phyloP scores from a whole-genome alignment of 2,113 vertebrate genomes.

The Amphilophus citrinellus region DNA sequence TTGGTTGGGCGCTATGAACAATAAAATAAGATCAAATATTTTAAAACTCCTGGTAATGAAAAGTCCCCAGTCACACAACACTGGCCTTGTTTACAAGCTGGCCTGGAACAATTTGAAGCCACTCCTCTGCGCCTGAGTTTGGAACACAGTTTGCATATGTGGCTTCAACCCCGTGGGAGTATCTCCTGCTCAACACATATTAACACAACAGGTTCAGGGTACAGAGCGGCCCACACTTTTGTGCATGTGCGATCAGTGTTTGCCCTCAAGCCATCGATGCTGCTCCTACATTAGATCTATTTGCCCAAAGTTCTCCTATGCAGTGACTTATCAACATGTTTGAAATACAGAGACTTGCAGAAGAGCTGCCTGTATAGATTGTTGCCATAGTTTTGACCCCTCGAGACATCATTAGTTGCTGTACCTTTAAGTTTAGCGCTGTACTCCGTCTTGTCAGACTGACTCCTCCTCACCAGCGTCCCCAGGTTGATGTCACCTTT shows the following conservation, averaged over 20 bases:
- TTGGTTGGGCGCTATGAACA: not conserved
- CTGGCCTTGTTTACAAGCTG: constrained; percentile 74
- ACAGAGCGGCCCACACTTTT: not conserved
- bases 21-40: not conserved
- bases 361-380: constrained; percentile 41
- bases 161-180: constrained; percentile 81
- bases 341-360: constrained; percentile 18
- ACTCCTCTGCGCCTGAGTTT: constrained; percentile 71
- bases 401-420: constrained; percentile 58
- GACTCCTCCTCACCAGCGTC: constrained; percentile 89
- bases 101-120: constrained; percentile 59
- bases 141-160: constrained; percentile 83
- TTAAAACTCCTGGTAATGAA: not conserved
- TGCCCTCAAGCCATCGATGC: not conserved
- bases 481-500: constrained; percentile 85
- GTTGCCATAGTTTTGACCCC: constrained; percentile 72
- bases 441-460: constrained; percentile 98
- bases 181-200: constrained; percentile 72
- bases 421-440: constrained; percentile 94
- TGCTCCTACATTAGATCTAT: not conserved
- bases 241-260: constrained; percentile 10
- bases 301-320: not conserved
- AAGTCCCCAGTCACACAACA: not conserved
- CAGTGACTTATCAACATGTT: not conserved
- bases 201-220: constrained; percentile 82